phyloP scores from a whole-genome alignment of 2,113 vertebrate genomes.

The Hiodon tergisus region DNA sequence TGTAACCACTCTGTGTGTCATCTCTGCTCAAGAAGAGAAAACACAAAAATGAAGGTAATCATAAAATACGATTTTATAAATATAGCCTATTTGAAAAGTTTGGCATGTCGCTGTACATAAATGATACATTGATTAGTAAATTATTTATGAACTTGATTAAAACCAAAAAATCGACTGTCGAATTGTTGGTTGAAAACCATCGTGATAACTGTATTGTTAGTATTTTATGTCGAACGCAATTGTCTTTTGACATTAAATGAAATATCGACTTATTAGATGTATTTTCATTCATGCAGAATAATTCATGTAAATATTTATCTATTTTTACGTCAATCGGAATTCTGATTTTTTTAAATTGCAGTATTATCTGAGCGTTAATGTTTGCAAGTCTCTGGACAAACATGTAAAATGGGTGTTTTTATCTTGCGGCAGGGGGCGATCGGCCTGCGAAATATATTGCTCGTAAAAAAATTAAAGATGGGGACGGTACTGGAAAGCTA shows the following conservation, averaged over 20 bases:
- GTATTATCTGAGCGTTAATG: conserved; percentile 11
- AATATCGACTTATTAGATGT: not conserved
- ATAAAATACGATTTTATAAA: not conserved
- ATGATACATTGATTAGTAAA: not conserved
- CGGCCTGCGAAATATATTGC: conserved; percentile 1
- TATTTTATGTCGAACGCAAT: not conserved
- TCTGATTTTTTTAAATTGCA: not conserved
- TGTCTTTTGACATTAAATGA: not conserved
- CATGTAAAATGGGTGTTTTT: conserved; percentile 4
- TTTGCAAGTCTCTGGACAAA: conserved; percentile 15
- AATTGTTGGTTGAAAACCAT: not conserved
- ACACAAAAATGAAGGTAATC: conserved; percentile 41
- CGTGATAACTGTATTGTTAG: not conserved
- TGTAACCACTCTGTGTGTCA: conserved; percentile 31
- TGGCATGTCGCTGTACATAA: not conserved
- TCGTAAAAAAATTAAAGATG: not conserved
- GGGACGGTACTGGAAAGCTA: not conserved
- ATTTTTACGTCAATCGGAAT: not conserved
- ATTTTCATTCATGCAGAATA: not conserved
- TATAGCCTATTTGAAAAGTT: not conserved
- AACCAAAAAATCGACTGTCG: not conserved
- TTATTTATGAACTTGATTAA: no score
- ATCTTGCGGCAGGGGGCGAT: conserved; percentile 17
- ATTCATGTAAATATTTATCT: not conserved
- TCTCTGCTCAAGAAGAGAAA: conserved; percentile 35